A percentile compares a stretch with the other conserved stretches of the same genome.
Conservation (phyloP, 1,140 invertebrate species). For the Cylas formicarius region DNA sequence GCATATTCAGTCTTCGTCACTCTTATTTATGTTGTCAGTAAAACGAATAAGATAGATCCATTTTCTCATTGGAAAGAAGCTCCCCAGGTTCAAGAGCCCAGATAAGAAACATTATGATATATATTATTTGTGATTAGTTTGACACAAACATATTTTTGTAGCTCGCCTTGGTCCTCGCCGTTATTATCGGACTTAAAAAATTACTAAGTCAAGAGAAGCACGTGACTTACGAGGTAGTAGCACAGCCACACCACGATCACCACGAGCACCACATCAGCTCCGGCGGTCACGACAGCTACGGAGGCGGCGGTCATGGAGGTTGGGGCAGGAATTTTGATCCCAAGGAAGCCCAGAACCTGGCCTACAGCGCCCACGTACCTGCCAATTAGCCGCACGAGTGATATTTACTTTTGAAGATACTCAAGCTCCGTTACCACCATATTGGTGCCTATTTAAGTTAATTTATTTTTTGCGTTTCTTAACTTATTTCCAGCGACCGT, state of each 20-base stretch:
- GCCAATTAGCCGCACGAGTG: constrained; percentile 20
- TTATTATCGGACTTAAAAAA: constrained; percentile 75
- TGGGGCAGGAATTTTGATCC: constrained; percentile 43
- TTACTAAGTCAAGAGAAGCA: constrained; percentile 67
- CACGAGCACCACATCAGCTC: constrained; percentile 39
- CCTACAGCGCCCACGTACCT: constrained; percentile 56
- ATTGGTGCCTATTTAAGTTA: constrained; percentile 35
- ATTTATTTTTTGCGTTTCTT: constrained; percentile 30
- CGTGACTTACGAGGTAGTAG: constrained; percentile 67
- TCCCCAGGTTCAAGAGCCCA: too few relatives aligned
- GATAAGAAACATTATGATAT: too few relatives aligned
- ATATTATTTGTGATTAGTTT: too few relatives aligned
- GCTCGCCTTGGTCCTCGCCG: constrained; percentile 68
- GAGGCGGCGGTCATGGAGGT: constrained; percentile 50
- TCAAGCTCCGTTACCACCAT: constrained; percentile 27
- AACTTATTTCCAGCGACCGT: constrained; percentile 14
- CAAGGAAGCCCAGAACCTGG: constrained; percentile 50
- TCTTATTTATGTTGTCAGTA: too few relatives aligned
- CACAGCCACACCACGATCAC: constrained; percentile 56
- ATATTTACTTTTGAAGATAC: background rate
- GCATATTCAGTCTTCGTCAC: too few relatives aligned
- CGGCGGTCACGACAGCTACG: constrained; percentile 45
- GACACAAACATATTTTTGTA: constrained; percentile 22
- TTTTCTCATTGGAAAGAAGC: too few relatives aligned
- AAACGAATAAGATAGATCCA: too few relatives aligned